Percentiles rank a stretch among this genome's conserved stretches.
Evolutionary conservation across 2,113 vertebrate species (phyloP).

Genomic region (Okapia johnstoni): DNA sequence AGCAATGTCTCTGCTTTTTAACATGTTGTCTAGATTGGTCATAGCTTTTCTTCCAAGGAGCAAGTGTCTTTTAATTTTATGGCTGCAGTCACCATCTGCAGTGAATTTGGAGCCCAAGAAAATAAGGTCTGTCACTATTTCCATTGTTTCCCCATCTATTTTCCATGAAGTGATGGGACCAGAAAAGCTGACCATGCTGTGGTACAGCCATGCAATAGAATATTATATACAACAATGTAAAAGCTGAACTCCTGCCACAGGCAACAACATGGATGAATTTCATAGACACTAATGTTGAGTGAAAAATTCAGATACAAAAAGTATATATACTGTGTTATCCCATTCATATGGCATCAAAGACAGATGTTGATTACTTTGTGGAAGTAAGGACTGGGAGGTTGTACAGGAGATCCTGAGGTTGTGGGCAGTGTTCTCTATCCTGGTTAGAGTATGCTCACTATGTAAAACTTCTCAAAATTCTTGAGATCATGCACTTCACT

Average conservation of each 20-base stretch:
- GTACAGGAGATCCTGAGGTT: not conserved
- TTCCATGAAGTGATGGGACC: not conserved
- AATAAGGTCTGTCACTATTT: not conserved
- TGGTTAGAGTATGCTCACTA: not conserved
- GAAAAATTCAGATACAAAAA: not conserved
- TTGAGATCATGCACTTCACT: not conserved
- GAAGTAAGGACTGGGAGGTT: not conserved
- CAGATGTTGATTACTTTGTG: not conserved
- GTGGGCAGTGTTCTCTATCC: not conserved
- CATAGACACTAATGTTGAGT: not conserved
- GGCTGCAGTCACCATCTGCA: not conserved
- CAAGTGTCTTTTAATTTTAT: not conserved
- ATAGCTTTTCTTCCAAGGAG: not conserved
- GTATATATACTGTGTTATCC: not conserved
- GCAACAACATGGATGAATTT: not conserved
- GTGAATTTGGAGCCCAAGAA: not conserved
- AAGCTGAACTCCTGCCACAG: not conserved
- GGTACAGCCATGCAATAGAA: not conserved
- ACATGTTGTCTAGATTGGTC: not conserved
- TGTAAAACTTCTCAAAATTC: not conserved
- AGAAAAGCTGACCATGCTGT: not conserved
- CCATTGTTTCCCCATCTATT: not conserved
- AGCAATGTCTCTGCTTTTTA: not conserved
- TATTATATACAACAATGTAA: not conserved
- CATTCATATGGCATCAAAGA: not conserved